Conservation (phyloP, 2,888 invertebrate species). For the Zygogramma bicolorata region DNA sequence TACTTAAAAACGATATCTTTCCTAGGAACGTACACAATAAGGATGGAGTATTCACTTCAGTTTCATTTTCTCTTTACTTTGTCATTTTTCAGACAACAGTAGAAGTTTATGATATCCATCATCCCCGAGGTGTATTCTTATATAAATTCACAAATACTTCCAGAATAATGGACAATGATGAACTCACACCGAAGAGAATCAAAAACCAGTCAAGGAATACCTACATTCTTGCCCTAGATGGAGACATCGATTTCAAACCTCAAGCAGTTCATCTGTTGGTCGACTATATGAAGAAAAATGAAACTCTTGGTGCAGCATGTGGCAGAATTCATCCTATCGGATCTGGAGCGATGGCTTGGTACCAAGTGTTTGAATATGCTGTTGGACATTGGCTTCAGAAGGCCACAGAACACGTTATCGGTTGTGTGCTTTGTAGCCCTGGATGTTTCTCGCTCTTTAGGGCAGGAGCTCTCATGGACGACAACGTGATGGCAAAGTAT, state of each 20-base stretch:
- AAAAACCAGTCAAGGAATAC: constrained; percentile 81
- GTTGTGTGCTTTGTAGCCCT: constrained; percentile 91
- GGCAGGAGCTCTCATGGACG: constrained; percentile 90
- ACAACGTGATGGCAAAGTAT: constrained; percentile 90
- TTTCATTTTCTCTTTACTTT: too few relatives aligned
- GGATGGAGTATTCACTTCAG: too few relatives aligned
- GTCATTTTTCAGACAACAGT: too few relatives aligned
- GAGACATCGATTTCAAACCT: constrained; percentile 91
- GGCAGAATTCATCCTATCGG: constrained; percentile 92
- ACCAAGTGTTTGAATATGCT: constrained; percentile 86
- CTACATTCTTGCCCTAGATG: constrained; percentile 85
- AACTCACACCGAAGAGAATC: constrained; percentile 65
- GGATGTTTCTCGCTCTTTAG: constrained; percentile 93
- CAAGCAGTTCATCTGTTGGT: constrained; percentile 82
- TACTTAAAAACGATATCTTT: too few relatives aligned
- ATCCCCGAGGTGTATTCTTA: too few relatives aligned
- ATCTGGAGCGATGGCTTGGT: constrained; percentile 68
- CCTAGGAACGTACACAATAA: too few relatives aligned
- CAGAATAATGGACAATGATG: constrained; percentile 60
- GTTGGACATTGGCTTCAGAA: constrained; percentile 95
- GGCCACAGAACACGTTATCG: constrained; percentile 90
- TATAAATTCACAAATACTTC: constrained; percentile 15
- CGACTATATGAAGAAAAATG: constrained; percentile 87
- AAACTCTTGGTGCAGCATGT: constrained; percentile 82
- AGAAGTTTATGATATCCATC: too few relatives aligned